These are phyloP conservation scores for Pararge aegeria DNA, from an alignment of 1,140 invertebrate species.

Conservation along the genomic window DNA sequence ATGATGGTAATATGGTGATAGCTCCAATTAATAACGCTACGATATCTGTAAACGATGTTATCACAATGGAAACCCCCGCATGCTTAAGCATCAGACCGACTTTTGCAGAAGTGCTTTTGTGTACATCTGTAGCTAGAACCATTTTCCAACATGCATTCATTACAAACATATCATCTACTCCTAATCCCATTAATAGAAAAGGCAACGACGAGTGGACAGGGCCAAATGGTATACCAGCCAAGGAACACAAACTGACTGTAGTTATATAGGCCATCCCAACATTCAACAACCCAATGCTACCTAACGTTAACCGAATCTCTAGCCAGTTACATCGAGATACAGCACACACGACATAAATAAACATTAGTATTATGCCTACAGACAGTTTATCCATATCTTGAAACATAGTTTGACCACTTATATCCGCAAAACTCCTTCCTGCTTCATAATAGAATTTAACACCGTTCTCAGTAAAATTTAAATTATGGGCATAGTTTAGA, in stretches of 20 bases:
- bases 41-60: constrained; percentile 91
- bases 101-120: constrained; percentile 80
- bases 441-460: constrained; percentile 82
- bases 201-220: constrained; percentile 91
- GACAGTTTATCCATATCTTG: constrained; percentile 86
- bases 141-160: constrained; percentile 88
- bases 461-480: constrained; percentile 50
- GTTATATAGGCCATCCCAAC: constrained; percentile 89
- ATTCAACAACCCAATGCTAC: constrained; percentile 84
- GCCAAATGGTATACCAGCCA: constrained; percentile 87
- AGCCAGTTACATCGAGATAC: constrained; percentile 88
- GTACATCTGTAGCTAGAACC: constrained; percentile 72
- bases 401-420: constrained; percentile 84
- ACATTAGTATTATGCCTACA: constrained; percentile 85
- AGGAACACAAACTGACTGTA: constrained; percentile 86
- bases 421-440: constrained; percentile 87
- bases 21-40: constrained; percentile 88
- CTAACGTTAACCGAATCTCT: constrained; percentile 85
- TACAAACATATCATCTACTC: constrained; percentile 91
- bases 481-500: constrained; percentile 75
- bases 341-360: constrained; percentile 86
- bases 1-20: constrained; percentile 86
- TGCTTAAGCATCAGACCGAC: constrained; percentile 86
- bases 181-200: constrained; percentile 90
- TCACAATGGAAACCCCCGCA: constrained; percentile 90